A percentile compares a stretch with the other conserved stretches of the same genome.
Evolutionary conservation across 2,888 invertebrate genomes (phyloP).

Genomic region (Globia sparganii): DNA sequence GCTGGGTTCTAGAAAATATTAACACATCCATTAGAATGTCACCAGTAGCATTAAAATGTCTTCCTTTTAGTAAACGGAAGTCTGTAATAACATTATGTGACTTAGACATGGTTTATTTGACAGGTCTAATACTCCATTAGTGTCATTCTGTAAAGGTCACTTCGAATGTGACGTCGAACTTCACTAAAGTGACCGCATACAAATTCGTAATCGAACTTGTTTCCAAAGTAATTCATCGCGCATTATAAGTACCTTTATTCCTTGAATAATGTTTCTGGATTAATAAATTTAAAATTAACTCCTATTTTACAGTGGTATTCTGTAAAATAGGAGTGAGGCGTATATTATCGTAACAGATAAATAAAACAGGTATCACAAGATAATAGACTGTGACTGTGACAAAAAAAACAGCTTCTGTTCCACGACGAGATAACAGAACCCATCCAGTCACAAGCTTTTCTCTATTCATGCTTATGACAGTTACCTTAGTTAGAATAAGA

Average conservation of each 20-base stretch:
- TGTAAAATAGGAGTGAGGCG: too few relatives aligned
- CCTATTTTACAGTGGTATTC: too few relatives aligned
- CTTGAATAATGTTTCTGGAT: not conserved
- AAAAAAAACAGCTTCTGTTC: too few relatives aligned
- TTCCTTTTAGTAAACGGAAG: slow-evolving; percentile 43
- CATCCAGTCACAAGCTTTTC: too few relatives aligned
- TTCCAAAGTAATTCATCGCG: not conserved
- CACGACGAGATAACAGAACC: too few relatives aligned
- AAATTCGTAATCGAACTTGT: not conserved
- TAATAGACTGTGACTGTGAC: too few relatives aligned
- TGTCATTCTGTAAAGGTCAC: not conserved
- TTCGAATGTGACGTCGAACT: not conserved
- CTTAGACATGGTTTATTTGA: slow-evolving; percentile 15
- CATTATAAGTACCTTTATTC: too few relatives aligned
- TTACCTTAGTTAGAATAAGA: too few relatives aligned
- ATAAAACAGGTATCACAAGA: too few relatives aligned
- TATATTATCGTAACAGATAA: too few relatives aligned
- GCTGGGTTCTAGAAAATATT: slow-evolving; percentile 27
- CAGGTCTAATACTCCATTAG: not conserved
- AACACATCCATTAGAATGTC: slow-evolving; percentile 51
- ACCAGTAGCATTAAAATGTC: slow-evolving; percentile 34
- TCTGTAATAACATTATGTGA: slow-evolving; percentile 7
- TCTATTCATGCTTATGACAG: too few relatives aligned
- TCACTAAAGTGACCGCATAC: not conserved
- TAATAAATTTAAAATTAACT: too few relatives aligned